phyloP scores from a whole-genome alignment of 2,888 invertebrate genomes.

The Allolobophora icterica region DNA sequence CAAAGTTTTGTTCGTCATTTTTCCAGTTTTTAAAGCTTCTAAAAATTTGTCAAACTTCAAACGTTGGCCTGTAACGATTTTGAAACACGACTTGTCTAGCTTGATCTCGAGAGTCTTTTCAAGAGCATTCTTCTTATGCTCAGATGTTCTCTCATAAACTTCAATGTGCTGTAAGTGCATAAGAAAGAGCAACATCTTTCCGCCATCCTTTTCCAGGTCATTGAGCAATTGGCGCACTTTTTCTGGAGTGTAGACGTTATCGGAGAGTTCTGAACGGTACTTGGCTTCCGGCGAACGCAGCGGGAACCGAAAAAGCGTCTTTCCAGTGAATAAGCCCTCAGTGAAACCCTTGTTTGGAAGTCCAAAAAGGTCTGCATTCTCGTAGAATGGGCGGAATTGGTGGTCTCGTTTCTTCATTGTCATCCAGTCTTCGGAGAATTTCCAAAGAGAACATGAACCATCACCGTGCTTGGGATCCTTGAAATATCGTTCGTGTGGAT shows the following conservation, averaged over 20 bases:
- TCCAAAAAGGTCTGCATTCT: constrained; percentile 50
- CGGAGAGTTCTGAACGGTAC: constrained; percentile 51
- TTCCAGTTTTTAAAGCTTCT: not conserved
- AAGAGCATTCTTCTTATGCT: constrained; percentile 28
- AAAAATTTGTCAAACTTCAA: constrained; percentile 38
- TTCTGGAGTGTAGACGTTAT: constrained; percentile 49
- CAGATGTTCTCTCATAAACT: constrained; percentile 22
- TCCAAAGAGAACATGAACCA: constrained; percentile 12
- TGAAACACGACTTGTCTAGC: constrained; percentile 42
- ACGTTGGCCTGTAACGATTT: constrained; percentile 44
- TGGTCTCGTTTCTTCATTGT: constrained; percentile 40
- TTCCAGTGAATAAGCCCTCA: constrained; percentile 49
- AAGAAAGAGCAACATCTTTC: constrained; percentile 56
- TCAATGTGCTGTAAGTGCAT: constrained; percentile 51
- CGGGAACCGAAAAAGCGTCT: constrained; percentile 61
- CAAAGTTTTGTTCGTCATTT: not conserved
- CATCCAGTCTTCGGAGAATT: not conserved
- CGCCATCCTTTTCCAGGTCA: constrained; percentile 52
- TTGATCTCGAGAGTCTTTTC: constrained; percentile 41
- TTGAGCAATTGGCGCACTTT: constrained; percentile 52
- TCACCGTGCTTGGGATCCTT: not conserved
- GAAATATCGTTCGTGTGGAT: constrained; percentile 55
- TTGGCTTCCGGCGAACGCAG: constrained; percentile 48
- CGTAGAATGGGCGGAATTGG: constrained; percentile 50
- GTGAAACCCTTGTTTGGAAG: constrained; percentile 37